Base-by-base conservation (phyloP, 1,140 invertebrate species). In the Magallana ariakensis region DNA sequence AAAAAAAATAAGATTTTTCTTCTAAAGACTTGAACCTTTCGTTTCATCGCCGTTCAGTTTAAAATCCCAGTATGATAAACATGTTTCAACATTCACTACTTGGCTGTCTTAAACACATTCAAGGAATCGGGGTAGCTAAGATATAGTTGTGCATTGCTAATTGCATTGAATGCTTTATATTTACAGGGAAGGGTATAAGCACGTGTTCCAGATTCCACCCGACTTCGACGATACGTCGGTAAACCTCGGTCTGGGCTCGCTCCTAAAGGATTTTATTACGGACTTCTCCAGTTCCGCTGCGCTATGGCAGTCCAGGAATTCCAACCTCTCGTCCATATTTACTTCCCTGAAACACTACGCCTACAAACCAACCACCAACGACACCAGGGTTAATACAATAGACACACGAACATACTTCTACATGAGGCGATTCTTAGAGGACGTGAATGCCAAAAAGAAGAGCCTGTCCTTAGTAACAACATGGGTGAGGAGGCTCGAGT, bases 181-280 rank as follows among this genome's bases (percentile, higher is more conserved):
- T 89, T 86, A 56, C 58, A 91, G 89, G 80, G 80, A 80, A 19
- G 89, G 87, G 11, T 90, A 90, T 46, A 62, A 86, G 22, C 87
- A 80, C 11, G 92, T 89, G 3, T 93, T 93, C 84, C 83, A 86
- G 55, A 93, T 93, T 46, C 91, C 92, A 26, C 91, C 92, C 2
- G 92, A 93, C 58, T 93, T 93, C 53, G 92, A 93, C 83, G 92
- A 93, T 62, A 93, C 91, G 8, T 92, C 91, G 13, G 84, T 93
- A 2, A 93, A 93, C 70, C 58, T 93, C 11, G 91, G 91, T 9
- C 70, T 93, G 8, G 92, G 92, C 56, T 88, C 88, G 46, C 80
- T 91, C 3, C 80, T 93, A 19, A 83, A 81, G 26, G 88, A 90
- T 62, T 80, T 85, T 62, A 88, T 88, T 53, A 62, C 58, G 1